Conservation (phyloP, 2,888 invertebrate species). For the Aethes cnicana region DNA sequence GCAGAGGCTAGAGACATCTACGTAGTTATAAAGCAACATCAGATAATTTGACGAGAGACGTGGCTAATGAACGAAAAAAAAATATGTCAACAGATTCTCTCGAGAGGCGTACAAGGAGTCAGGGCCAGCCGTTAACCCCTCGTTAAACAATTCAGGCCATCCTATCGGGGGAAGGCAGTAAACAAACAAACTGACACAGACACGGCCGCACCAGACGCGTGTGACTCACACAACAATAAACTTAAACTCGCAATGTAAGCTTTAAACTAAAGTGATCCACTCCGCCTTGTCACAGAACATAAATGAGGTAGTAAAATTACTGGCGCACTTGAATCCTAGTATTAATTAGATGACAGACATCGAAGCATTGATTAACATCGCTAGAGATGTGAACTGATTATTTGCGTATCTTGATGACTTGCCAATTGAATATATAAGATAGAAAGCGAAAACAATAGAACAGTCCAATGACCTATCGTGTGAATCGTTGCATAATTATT, state of each 20-base stretch:
- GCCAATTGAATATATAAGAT: conserved; percentile 48
- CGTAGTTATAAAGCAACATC: background rate
- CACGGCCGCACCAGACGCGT: conserved; percentile 48
- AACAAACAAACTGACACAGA: conserved; percentile 49
- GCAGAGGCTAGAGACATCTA: too few relatives aligned
- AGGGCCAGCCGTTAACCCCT: conserved; percentile 70
- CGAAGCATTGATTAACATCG: conserved; percentile 8
- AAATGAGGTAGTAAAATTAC: conserved; percentile 1
- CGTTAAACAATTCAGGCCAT: conserved; percentile 66
- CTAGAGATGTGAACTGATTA: conserved; percentile 32
- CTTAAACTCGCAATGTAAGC: conserved; percentile 16
- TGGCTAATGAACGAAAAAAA: conserved; percentile 39
- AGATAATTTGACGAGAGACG: conserved; percentile 34
- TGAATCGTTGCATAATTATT: conserved; percentile 22
- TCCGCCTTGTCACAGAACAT: conserved; percentile 5
- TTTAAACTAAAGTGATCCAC: conserved; percentile 23
- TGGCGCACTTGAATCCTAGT: background rate
- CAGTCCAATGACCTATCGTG: conserved; percentile 33
- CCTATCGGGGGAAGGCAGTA: conserved; percentile 59
- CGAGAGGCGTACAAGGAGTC: conserved; percentile 54
- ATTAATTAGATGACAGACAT: conserved; percentile 2
- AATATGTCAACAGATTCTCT: conserved; percentile 58
- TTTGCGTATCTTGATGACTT: conserved; percentile 50
- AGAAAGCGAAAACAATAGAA: conserved; percentile 42
- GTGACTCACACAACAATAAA: conserved; percentile 53